phyloP scores from a whole-genome alignment of 2,888 invertebrate species.

The Aleiodes alternator region DNA sequence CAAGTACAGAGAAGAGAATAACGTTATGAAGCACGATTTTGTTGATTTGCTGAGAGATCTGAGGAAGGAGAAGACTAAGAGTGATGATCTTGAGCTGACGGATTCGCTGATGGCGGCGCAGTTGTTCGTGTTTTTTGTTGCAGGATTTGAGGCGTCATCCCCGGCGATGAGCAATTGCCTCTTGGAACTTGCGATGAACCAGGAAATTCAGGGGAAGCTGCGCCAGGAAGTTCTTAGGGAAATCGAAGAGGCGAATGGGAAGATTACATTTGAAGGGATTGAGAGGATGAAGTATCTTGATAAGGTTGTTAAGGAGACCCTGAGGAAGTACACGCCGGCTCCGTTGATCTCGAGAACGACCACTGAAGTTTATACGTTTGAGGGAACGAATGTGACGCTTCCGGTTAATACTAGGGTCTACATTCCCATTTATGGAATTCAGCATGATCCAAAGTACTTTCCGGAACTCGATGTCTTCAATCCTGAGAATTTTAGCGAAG shows the following conservation, averaged over 20 bases:
- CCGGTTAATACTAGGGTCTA: constrained; percentile 52
- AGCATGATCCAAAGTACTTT: constrained; percentile 60
- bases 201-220: constrained; percentile 71
- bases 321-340: constrained; percentile 75
- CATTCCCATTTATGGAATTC: constrained; percentile 60
- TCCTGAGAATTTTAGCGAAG: constrained; percentile 64
- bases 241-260: constrained; percentile 63
- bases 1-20: constrained; percentile 70
- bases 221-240: constrained; percentile 69
- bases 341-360: constrained; percentile 68
- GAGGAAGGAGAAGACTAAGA: constrained; percentile 58
- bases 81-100: constrained; percentile 65
- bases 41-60: constrained; percentile 73
- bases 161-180: constrained; percentile 73
- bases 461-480: constrained; percentile 64
- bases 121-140: constrained; percentile 74
- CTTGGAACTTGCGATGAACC: constrained; percentile 74
- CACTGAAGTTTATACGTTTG: constrained; percentile 54
- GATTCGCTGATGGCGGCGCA: constrained; percentile 71
- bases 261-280: constrained; percentile 71
- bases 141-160: constrained; percentile 76
- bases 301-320: constrained; percentile 73
- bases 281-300: constrained; percentile 74
- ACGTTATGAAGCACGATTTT: constrained; percentile 74
- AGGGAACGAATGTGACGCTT: constrained; percentile 58